Evolutionary conservation across 2,113 vertebrate genomes (phyloP), one percentile per base, ranked within the genome.

Genomic region (Eptatretus burgeri): DNA sequence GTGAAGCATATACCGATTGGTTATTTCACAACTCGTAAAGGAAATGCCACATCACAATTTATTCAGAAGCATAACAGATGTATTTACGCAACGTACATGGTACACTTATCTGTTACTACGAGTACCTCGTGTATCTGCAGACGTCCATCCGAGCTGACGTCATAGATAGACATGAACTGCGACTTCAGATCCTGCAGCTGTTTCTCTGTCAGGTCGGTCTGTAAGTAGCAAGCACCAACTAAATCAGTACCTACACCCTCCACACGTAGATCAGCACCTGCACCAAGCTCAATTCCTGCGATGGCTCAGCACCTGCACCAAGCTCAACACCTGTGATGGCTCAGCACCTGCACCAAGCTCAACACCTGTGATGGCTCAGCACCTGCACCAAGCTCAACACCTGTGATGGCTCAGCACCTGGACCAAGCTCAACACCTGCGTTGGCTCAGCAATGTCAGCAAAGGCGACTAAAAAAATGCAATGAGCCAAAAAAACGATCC

Each of bases 101-200:
- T 41, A 41, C 27, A 41, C 7, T 3, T 41, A 41, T 41, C 27
- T 41, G 27, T 41, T 41, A 7, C 27, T 41, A 41, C 7, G 27
- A 41, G 17, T 76, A 95, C 91, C 82, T 96, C 81, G 64, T 91
- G 79, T 68, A 95, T 91, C 70, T 77, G 77, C 51, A 91, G 70
- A 27, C 66, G 79, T 51, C 82, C 82, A 4, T 85, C 84, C 52
- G 79, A 63, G 1, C 78, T 78, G 64, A 75, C 67, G 10, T 79
- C 68, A 0, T 79, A 82, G 51, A 76, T 67, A 1, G 81, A 78
- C 79, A 81, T 77, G 27, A 89, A 80, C 50, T 76, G 74, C 66
- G 83, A 68, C 71, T 95, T 94, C 72, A 83, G 64, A 64, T 69
- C 75, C 69, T 77, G 77, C 51, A 85, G 74, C 50, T 71, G 68